Evolutionary conservation across 1,140 invertebrate species (phyloP), one percentile per base, ranked within the genome.

Genomic region (Ctenoplectra terminalis): DNA sequence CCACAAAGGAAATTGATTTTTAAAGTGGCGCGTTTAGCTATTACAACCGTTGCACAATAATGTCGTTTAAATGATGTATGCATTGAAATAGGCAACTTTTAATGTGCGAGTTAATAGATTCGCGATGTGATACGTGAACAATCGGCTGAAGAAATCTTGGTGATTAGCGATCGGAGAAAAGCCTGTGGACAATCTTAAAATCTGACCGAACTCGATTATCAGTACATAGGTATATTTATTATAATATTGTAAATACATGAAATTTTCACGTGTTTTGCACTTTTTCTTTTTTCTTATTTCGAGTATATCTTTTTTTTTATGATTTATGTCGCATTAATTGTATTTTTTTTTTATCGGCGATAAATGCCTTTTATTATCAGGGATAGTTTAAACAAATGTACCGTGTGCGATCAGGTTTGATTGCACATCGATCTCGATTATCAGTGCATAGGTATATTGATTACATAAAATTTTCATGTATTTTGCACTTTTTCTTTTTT

Each of bases 1-100:
- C 20, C 15, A n/a, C 48, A 29, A 34, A 52, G 50, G 40, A 43
- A 56, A 69, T 75, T 48, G n/a, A 69, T 69, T 77, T 77, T 31
- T 46, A 56, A 69, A 58, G 5, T 50, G 23, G 7, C 20, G n/a
- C n/a, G n/a, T 29, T 75, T 15, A 66, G 17, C 31, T n/a, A 37
- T 52, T 52, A 50, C 5, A 13, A 5, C 23, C 0, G 34, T 43
- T 29, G 34, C 5, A 31, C 26, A 23, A 40, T 66, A 66, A 76
- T 66, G 60, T 1, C 60, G 26, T 58, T 77, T 58, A 48, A 37
- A 48, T 20, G 37, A 46, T 17, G 29, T 23, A 34, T 9, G 4
- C 9, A 34, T 77, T 67, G 5, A 29, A 66, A 52, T 56, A 15
- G 13, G 23, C 34, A 26, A 34, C n/a, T 9, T 75, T 64, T 75